A percentile compares a stretch with the other conserved stretches of the same genome.
Conservation (phyloP, 23 tunicate species). For the Halocynthia aurantium region DNA sequence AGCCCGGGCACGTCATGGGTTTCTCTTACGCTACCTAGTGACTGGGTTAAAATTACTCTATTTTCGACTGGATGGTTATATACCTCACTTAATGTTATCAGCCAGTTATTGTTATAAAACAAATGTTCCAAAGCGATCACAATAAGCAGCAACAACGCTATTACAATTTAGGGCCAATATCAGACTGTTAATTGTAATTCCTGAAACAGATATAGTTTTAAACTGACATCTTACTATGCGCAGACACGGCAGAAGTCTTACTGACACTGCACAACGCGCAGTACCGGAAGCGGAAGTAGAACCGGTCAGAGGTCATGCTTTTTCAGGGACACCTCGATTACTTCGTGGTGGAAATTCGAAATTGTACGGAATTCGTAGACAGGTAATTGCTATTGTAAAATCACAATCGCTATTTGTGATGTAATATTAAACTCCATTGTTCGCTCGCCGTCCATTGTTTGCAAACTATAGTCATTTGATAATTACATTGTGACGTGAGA, state of each 20-base stretch:
- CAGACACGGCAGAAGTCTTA: conserved; percentile 10
- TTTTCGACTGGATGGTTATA: too few species aligned
- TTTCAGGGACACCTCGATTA: conserved; percentile 51
- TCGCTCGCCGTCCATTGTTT: not conserved
- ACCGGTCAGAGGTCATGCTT: conserved; percentile 37
- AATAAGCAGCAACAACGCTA: too few species aligned
- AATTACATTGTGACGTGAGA: not conserved
- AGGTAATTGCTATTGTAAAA: conserved; percentile 17
- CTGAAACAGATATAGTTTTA: too few species aligned
- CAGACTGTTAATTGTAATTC: too few species aligned
- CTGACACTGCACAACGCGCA: not conserved
- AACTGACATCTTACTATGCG: too few species aligned
- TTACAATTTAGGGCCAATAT: too few species aligned
- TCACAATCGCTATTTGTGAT: not conserved
- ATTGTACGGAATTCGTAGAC: conserved; percentile 47
- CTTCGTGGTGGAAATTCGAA: conserved; percentile 51
- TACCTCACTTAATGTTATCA: too few species aligned
- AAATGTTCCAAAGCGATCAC: too few species aligned
- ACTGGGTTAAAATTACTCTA: too few species aligned
- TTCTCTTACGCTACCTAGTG: too few species aligned
- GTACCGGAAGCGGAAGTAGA: conserved; percentile 12
- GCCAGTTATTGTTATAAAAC: too few species aligned
- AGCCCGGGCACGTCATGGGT: too few species aligned
- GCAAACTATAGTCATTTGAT: not conserved
- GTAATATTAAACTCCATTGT: not conserved